phyloP scores from a whole-genome alignment of 2,113 vertebrate species.

The Erythrocebus patas region DNA sequence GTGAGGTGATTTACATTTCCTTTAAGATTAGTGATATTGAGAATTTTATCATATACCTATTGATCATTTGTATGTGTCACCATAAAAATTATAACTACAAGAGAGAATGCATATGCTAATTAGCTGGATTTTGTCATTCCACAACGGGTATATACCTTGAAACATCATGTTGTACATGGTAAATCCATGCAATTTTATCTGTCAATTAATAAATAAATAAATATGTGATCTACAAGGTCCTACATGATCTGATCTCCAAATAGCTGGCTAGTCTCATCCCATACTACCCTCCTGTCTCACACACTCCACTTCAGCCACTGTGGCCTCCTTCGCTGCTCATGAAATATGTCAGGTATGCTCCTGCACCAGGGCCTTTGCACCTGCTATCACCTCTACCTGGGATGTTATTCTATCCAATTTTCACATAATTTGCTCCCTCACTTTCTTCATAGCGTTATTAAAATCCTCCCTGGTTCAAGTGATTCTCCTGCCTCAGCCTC shows the following conservation, averaged over 20 bases:
- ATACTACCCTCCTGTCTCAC: neutral
- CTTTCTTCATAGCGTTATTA: neutral
- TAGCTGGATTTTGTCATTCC: neutral
- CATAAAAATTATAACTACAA: neutral
- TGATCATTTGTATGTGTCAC: neutral
- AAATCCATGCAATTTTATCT: neutral
- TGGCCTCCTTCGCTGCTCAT: neutral
- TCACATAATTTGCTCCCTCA: neutral
- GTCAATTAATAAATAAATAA: neutral
- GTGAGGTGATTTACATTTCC: neutral
- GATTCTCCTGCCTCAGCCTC: too few relatives aligned
- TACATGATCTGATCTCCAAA: neutral
- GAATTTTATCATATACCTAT: neutral
- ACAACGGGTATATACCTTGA: neutral
- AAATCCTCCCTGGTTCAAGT: too few relatives aligned
- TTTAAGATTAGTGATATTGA: neutral
- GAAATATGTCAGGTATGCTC: neutral
- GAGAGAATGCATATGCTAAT: neutral
- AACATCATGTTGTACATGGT: neutral
- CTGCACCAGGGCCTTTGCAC: neutral
- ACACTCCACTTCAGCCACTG: neutral
- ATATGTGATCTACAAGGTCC: neutral
- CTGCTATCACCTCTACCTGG: neutral
- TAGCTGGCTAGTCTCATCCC: neutral
- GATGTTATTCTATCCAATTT: neutral